Evolutionary conservation across 1,140 invertebrate genomes (phyloP), one percentile per base, ranked within the genome.

Genomic region (Brachionus rotundiformis): DNA sequence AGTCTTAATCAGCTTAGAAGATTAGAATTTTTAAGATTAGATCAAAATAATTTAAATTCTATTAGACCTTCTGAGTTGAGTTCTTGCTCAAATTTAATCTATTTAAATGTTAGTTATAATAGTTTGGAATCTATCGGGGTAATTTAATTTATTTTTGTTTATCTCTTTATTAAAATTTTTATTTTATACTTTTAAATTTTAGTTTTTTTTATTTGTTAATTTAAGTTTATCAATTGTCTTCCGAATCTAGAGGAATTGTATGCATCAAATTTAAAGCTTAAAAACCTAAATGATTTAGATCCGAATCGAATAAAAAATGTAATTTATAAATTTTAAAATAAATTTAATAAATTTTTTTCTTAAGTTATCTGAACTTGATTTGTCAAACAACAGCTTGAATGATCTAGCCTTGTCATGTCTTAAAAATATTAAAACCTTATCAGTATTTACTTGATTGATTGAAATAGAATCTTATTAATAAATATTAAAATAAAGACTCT

Each of bases 171-270:
- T 80, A 54, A 16, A 61, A 41, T 68, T 2, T 19, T 11, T 13
- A 39, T 4, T 2, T 80, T 33, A 10, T n/a, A 16, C 13, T 33
- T 29, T 10, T 31, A 25, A 47, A 25, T 79, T 19, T 27, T 5
- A 41, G 16, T 16, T 49, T 49, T 31, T 13, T 23, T 65, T 19
- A 47, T 19, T 47, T 83, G 41, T 82, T 23, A 36, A 47, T 71
- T 84, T 5, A 83, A 88, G 86, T 85, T 86, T 68, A 71, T 88
- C 25, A 86, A 84, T 65, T 86, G 85, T 79, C 65, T 88, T 41
- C 85, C 87, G 41, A 87, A 88, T 82, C 76, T 88, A 76, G 86
- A 86, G 77, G 87, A 88, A 82, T 83, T 87, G 27, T 84, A 84
- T 83, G 85, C 84, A 3, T 82, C 84, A 7, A 84, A 85, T 23